These are phyloP conservation scores for Macropodus opercularis DNA, from an alignment of 2,797 vertebrate species.

Conservation along the genomic window DNA sequence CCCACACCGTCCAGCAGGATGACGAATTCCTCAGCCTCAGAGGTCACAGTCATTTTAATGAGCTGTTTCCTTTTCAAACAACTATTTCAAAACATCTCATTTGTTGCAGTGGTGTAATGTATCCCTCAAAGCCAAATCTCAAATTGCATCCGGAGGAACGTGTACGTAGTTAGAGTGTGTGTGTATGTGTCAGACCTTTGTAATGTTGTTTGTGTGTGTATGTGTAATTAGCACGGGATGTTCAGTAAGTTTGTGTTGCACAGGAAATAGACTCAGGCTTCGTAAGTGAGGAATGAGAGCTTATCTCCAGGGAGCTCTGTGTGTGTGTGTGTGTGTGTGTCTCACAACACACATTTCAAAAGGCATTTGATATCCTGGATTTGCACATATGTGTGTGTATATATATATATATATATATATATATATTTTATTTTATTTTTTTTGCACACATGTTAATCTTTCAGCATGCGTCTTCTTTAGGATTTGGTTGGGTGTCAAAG, in stretches of 20 bases:
- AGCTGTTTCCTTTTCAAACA: slow-evolving; percentile 51
- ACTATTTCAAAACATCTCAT: slow-evolving; percentile 42
- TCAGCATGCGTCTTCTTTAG: background rate
- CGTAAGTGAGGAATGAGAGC: slow-evolving; percentile 46
- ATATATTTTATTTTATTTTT: slow-evolving; percentile 1
- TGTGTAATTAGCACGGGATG: slow-evolving; percentile 9
- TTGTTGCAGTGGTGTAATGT: slow-evolving; percentile 24
- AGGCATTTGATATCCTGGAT: slow-evolving; percentile 25
- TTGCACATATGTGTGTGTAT: slow-evolving; percentile 3
- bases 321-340: slow-evolving; percentile 8
- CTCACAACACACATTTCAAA: background rate
- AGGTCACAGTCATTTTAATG: slow-evolving; percentile 71
- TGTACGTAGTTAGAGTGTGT: slow-evolving; percentile 19
- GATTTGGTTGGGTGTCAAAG: slow-evolving; percentile 12
- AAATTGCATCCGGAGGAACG: slow-evolving; percentile 35
- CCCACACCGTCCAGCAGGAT: slow-evolving; percentile 24
- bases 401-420: no score
- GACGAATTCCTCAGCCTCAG: slow-evolving; percentile 54
- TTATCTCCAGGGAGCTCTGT: slow-evolving; percentile 30
- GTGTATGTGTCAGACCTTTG: slow-evolving; percentile 4
- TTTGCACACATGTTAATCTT: slow-evolving; percentile 13
- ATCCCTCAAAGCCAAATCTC: slow-evolving; percentile 15
- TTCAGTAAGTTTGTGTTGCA: slow-evolving; percentile 21
- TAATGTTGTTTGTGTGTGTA: slow-evolving; percentile 18
- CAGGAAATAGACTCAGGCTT: slow-evolving; percentile 34